Percentiles rank a stretch among this genome's conserved stretches.
These are phyloP conservation scores for Acromyrmex charruanus DNA, from an alignment of 1,140 invertebrate genomes.

Conservation along the genomic window DNA sequence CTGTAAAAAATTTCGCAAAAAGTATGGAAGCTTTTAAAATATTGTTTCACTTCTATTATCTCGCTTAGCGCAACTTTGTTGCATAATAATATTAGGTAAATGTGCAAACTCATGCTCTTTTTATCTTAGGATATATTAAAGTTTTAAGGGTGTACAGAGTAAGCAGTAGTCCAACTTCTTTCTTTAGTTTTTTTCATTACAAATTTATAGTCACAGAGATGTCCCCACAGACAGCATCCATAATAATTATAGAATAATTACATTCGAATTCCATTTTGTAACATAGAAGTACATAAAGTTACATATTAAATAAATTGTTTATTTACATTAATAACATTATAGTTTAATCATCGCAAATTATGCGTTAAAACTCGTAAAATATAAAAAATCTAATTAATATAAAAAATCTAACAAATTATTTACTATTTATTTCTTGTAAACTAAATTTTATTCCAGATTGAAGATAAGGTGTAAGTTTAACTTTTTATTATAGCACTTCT, in stretches of 20 bases:
- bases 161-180: not conserved
- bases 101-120: conserved; percentile 17
- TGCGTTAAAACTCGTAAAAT: not conserved
- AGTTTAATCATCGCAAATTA: not conserved
- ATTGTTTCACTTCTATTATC: conserved; percentile 43
- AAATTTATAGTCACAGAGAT: conserved; percentile 1
- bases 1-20: conserved; percentile 19
- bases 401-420: not conserved
- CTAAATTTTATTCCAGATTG: not conserved
- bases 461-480: not conserved
- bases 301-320: not conserved
- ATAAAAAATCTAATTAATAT: not conserved
- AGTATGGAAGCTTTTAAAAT: conserved; percentile 26
- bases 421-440: not conserved
- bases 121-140: conserved; percentile 25
- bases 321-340: not conserved
- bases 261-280: not conserved
- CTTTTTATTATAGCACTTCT: not conserved
- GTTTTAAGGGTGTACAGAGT: not conserved
- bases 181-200: not conserved
- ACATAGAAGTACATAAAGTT: not conserved
- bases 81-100: conserved; percentile 2
- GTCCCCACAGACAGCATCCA: not conserved
- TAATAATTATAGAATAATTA: conserved; percentile 23
- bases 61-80: conserved; percentile 9